phyloP scores from a whole-genome alignment of 2,797 vertebrate species.

The Falco columbarius region DNA sequence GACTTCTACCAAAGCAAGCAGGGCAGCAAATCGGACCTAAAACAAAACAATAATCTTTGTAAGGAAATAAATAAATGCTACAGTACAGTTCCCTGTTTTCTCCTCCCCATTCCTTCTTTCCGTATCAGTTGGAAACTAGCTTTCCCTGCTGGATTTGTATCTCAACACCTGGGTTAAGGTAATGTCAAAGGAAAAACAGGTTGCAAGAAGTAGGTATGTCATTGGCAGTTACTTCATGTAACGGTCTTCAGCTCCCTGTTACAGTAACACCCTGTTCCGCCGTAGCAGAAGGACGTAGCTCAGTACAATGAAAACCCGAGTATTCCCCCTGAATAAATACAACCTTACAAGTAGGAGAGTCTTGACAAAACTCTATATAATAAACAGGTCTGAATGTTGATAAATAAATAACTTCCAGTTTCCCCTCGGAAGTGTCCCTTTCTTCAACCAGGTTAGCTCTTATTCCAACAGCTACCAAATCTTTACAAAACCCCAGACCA shows the following conservation, averaged over 20 bases:
- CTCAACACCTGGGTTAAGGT: background rate
- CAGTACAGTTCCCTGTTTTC: background rate
- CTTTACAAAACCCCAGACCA: background rate
- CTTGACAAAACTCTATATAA: background rate
- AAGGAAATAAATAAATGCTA: background rate
- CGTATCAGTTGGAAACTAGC: background rate
- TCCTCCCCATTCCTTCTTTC: background rate
- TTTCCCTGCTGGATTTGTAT: background rate
- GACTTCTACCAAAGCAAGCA: conserved; percentile 86
- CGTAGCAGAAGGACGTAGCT: background rate
- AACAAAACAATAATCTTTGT: background rate
- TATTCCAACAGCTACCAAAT: background rate
- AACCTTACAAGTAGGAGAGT: background rate
- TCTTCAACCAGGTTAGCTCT: background rate
- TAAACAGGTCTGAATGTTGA: background rate
- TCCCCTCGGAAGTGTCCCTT: background rate
- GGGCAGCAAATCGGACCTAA: conserved; percentile 92
- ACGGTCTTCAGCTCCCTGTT: background rate
- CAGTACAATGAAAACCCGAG: background rate
- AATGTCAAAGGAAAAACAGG: background rate
- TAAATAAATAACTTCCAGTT: background rate
- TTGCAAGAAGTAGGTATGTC: background rate
- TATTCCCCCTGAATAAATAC: background rate
- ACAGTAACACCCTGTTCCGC: background rate
- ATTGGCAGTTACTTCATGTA: background rate